A percentile compares a stretch with the other conserved stretches of the same genome.
Conservation (phyloP, 2,797 vertebrate genomes). For the Melanotaenia maccullochi region DNA sequence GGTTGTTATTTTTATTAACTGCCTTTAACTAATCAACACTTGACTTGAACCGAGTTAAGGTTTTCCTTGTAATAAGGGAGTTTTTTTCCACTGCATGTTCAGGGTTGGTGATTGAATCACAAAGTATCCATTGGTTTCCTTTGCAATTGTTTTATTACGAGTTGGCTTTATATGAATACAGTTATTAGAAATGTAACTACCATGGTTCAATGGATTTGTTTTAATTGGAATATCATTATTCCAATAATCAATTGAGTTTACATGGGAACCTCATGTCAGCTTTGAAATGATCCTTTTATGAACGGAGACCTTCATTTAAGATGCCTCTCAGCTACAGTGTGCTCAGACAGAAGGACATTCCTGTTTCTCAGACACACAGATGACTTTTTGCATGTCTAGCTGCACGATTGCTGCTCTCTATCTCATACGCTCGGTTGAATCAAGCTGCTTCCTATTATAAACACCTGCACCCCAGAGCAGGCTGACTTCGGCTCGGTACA, state of each 20-base stretch:
- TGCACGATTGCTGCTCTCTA: slow-evolving; percentile 56
- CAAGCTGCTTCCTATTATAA: slow-evolving; percentile 61
- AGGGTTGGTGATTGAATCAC: too few species aligned
- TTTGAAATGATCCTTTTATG: slow-evolving; percentile 35
- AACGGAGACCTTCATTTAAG: slow-evolving; percentile 24
- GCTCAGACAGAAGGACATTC: slow-evolving; percentile 86
- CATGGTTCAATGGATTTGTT: too few species aligned
- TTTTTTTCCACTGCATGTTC: too few species aligned
- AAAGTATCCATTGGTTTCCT: too few species aligned
- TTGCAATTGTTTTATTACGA: too few species aligned
- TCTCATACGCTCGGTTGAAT: slow-evolving; percentile 30
- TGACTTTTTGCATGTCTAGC: slow-evolving; percentile 82
- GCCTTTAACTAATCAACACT: too few species aligned
- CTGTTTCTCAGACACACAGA: slow-evolving; percentile 76
- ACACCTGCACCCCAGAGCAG: slow-evolving; percentile 64
- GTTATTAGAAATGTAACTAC: too few species aligned
- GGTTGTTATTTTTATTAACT: too few species aligned
- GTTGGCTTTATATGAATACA: too few species aligned
- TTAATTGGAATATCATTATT: neutral
- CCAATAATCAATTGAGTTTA: slow-evolving; percentile 19
- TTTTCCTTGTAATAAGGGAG: too few species aligned
- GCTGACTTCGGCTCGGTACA: slow-evolving; percentile 13
- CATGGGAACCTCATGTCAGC: neutral
- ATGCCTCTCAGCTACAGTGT: slow-evolving; percentile 68
- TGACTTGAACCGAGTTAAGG: too few species aligned